Evolutionary conservation across 2,888 invertebrate species (phyloP).

Genomic region (Pseudeuparius sepicola): DNA sequence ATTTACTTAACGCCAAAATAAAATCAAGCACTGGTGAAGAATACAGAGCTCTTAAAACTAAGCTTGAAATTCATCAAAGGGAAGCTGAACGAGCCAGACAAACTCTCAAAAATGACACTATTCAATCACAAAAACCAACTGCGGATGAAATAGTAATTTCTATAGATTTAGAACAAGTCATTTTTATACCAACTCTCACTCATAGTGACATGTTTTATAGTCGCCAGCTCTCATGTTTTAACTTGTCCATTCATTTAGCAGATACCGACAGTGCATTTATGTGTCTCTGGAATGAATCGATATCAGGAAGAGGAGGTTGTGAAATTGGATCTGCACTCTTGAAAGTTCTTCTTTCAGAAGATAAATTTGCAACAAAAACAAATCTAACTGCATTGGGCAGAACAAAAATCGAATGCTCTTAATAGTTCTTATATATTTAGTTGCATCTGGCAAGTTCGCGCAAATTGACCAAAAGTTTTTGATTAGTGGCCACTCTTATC

Average conservation of each 20-base stretch:
- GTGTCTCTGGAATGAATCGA: conserved; percentile 10
- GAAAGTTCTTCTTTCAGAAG: conserved; percentile 10
- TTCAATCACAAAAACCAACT: background rate
- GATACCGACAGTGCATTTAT: conserved; percentile 9
- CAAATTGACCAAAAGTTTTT: conserved; percentile 8
- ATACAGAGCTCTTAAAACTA: conserved; percentile 9
- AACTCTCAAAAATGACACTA: conserved; percentile 6
- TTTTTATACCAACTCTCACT: conserved; percentile 11
- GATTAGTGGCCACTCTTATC: conserved; percentile 10
- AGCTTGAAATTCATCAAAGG: conserved; percentile 11
- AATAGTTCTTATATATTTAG: conserved; percentile 4
- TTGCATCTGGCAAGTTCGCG: conserved; percentile 6
- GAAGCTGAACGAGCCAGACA: conserved; percentile 9
- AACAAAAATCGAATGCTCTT: conserved; percentile 7
- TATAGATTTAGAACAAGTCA: conserved; percentile 9
- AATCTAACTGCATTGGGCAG: conserved; percentile 1
- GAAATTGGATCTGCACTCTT: conserved; percentile 10
- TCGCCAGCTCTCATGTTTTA: conserved; percentile 7
- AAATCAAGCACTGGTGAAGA: conserved; percentile 9
- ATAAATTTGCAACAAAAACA: conserved; percentile 8
- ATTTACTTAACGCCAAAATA: conserved; percentile 10
- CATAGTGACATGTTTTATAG: conserved; percentile 11
- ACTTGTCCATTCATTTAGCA: conserved; percentile 6
- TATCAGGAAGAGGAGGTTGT: conserved; percentile 6
- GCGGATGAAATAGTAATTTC: conserved; percentile 8